Conservation (phyloP, 2,888 invertebrate genomes). For the Drosophila atripex region DNA sequence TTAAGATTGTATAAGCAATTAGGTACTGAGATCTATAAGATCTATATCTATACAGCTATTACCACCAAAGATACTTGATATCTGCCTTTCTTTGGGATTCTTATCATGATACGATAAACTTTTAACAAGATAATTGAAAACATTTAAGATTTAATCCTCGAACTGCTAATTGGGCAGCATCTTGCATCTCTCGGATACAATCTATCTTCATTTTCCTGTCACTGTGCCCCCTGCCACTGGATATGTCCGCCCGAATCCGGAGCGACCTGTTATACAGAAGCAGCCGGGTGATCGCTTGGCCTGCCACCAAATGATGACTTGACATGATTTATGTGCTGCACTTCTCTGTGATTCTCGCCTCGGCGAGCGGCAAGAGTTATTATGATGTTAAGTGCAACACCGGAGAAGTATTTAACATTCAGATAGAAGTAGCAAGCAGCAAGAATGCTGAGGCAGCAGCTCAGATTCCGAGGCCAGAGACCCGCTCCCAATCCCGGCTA, state of each 20-base stretch:
- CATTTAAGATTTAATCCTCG: not conserved
- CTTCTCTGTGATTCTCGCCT: conserved; percentile 32
- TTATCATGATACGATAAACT: conserved; percentile 1
- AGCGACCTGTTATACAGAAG: conserved; percentile 16
- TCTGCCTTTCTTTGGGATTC: too few species aligned
- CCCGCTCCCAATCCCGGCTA: conserved; percentile 17
- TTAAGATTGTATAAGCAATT: conserved; percentile 1
- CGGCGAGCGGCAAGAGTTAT: conserved; percentile 57
- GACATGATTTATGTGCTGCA: conserved; percentile 64
- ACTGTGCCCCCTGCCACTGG: conserved; percentile 19
- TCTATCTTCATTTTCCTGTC: conserved; percentile 39
- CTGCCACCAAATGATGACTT: conserved; percentile 51
- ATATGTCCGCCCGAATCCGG: conserved; percentile 5
- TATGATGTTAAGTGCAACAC: conserved; percentile 69
- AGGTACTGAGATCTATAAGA: not conserved
- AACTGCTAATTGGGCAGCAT: conserved; percentile 15
- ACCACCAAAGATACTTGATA: too few species aligned
- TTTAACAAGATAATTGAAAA: conserved; percentile 4
- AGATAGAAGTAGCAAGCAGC: conserved; percentile 40
- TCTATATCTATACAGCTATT: too few species aligned
- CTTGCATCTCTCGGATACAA: conserved; percentile 8
- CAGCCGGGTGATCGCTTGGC: conserved; percentile 21
- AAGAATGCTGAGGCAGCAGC: conserved; percentile 48
- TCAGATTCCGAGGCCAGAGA: conserved; percentile 31
- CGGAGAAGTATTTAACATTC: conserved; percentile 73